Evolutionary conservation across 2,888 invertebrate species (phyloP), one percentile per base, ranked within the genome.

Genomic region (Litoditis marina): DNA sequence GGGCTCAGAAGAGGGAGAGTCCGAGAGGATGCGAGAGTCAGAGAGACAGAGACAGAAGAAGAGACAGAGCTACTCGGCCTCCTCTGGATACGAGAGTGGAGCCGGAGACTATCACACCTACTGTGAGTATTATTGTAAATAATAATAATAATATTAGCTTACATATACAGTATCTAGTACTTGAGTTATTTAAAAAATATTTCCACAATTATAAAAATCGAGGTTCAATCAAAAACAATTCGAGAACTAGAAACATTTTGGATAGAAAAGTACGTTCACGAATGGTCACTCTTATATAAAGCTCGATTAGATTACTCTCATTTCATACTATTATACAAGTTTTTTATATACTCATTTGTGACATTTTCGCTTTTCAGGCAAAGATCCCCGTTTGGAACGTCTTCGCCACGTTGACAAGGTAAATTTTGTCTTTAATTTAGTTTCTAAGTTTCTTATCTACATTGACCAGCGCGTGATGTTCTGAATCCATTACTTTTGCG

Each of bases 61-160:
- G 50, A 49, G 75, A 51, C 71, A 73, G 32, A 66, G 66, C 50
- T 75, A 75, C 51, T 76, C 76, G 44, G 73, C 74, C 11, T 72
- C 73, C 25, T 68, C 70, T 46, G 77, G 73, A 34, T 74, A 74
- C 60, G 72, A 71, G 53, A 69, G 65, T 46, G 72, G 69, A 27
- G 32, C 65, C 39, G 69, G 74, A 68, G 71, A 74, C 57, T 71
- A 72, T 68, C 69, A 72, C 66, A 67, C 65, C 46, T 69, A 69
- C 63, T 34, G 73, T 76, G 27, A 67, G 70, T 49, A 32, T 54
- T 44, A 19, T 19, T n/a, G 19, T 8, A 46, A n/a, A 31, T 46
- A n/a, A 16, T 30, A 32, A 32, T 31, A 27, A 19, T 30, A 34
- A 50, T 42, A 44, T 55, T 25, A n/a, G n/a, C n/a, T n/a, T n/a